Evolutionary conservation across 2,888 invertebrate genomes (phyloP), one percentile per base, ranked within the genome.

Genomic region (Lymantria dispar): DNA sequence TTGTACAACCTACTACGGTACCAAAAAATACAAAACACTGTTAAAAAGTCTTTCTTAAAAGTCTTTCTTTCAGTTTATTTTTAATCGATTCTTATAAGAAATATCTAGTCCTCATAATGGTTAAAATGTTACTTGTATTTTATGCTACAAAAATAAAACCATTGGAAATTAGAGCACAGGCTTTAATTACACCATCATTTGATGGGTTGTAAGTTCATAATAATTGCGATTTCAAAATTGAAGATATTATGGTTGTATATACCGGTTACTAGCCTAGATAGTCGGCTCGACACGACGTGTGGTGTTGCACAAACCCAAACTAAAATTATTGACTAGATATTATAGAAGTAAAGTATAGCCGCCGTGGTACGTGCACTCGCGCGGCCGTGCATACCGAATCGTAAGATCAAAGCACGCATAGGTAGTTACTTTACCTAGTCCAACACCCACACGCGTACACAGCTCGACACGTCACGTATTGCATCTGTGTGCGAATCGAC

Each of bases 381-480:
- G 85, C 87, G 83, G 82, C 86, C 86, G 87, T 87, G 88, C 88
- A 90, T 89, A 89, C 90, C 90, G 85, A 90, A 88, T 90, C 87
- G 82, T 90, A 89, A 90, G 90, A 90, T 90, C 90, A 89, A 89
- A 91, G 90, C 89, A 89, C 88, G 87, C 89, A 85, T 88, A 85
- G 86, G 85, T 86, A 77, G 68, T 76, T 72, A 89, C 89, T 84
- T 84, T 83, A 86, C 85, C 83, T 85, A 88, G 81, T 80, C 80
- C 77, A 76, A 85, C 85, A 87, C 87, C 85, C 84, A 87, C 87
- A 87, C 79, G 76, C 61, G 70, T 68, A 65, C 73, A 70, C 70
- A 67, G 65, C 72, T 68, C 60, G 69, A 70, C 64, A 70, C 58
- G 62, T 68, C 60, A 50, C 57, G 56, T 56, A 67, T 77, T 78